A percentile compares a stretch with the other conserved stretches of the same genome.
Evolutionary conservation across 2,888 invertebrate genomes (phyloP).

Genomic region (Taenaris catops): DNA sequence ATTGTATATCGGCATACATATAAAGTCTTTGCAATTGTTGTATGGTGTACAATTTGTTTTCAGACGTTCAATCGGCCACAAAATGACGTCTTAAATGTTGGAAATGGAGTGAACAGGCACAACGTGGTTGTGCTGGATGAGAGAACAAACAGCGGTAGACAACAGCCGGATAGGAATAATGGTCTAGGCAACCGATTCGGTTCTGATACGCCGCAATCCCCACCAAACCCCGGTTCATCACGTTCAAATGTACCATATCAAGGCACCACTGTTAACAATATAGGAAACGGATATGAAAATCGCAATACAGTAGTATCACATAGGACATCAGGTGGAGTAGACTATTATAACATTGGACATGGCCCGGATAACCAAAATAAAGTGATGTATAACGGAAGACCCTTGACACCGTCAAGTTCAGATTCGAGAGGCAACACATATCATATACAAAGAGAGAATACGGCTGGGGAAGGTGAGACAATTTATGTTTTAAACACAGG

Average conservation of each 20-base stretch:
- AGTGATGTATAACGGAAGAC: constrained; percentile 7
- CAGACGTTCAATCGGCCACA: no score
- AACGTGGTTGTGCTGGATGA: constrained; percentile 8
- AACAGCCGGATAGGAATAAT: no score
- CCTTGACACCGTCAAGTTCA: background rate
- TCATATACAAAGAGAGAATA: background rate
- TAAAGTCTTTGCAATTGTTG: no score
- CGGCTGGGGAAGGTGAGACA: background rate
- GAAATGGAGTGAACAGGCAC: constrained; percentile 12
- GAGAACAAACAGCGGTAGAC: background rate
- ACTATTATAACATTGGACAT: constrained; percentile 7
- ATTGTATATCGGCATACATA: no score
- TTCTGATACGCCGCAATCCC: background rate
- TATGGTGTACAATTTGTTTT: no score
- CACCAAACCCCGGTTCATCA: background rate
- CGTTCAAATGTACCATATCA: no score
- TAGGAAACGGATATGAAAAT: constrained; percentile 13
- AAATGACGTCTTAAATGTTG: constrained; percentile 3
- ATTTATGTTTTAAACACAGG: constrained; percentile 2
- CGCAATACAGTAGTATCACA: constrained; percentile 3
- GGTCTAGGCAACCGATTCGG: background rate
- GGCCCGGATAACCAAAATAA: constrained; percentile 11
- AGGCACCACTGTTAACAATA: constrained; percentile 4
- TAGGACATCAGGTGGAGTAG: background rate
- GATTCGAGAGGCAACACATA: background rate